These are phyloP conservation scores for Druceiella hillmani DNA, from an alignment of 2,888 invertebrate species.

Conservation along the genomic window DNA sequence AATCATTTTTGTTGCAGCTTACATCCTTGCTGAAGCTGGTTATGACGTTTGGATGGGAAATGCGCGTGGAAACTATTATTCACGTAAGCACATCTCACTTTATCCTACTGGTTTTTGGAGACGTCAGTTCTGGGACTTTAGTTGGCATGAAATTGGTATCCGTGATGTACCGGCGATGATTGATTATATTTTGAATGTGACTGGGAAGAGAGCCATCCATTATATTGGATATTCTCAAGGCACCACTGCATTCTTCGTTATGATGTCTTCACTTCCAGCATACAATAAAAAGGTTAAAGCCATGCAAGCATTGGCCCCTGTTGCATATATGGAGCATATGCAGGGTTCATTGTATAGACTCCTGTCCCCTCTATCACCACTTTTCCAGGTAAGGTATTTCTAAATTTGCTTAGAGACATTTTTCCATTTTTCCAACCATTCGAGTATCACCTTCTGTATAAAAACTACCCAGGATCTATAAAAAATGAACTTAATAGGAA, in stretches of 20 bases:
- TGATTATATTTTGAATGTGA: slow-evolving; percentile 48
- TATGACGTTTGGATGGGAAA: slow-evolving; percentile 43
- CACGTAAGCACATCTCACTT: slow-evolving; percentile 33
- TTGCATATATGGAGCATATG: too few species aligned
- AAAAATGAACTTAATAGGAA: too few species aligned
- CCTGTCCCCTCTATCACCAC: too few species aligned
- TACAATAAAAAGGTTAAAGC: slow-evolving; percentile 18
- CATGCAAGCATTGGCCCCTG: too few species aligned
- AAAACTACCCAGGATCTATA: too few species aligned
- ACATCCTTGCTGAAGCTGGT: slow-evolving; percentile 34
- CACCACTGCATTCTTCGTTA: slow-evolving; percentile 39
- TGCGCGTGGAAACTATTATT: slow-evolving; percentile 37
- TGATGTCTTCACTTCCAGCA: slow-evolving; percentile 24
- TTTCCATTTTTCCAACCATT: too few species aligned
- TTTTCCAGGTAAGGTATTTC: too few species aligned
- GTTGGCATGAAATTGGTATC: slow-evolving; percentile 65
- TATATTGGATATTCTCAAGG: slow-evolving; percentile 70
- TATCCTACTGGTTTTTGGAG: slow-evolving; percentile 26
- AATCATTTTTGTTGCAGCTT: too few species aligned
- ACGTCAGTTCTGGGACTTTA: slow-evolving; percentile 52
- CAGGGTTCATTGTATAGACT: too few species aligned
- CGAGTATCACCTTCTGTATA: too few species aligned
- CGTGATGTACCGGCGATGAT: slow-evolving; percentile 64
- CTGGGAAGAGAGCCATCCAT: slow-evolving; percentile 42
- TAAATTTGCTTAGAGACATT: too few species aligned